Base-by-base conservation (phyloP, 2,113 vertebrate genomes). In the Cisticola juncidis region DNA sequence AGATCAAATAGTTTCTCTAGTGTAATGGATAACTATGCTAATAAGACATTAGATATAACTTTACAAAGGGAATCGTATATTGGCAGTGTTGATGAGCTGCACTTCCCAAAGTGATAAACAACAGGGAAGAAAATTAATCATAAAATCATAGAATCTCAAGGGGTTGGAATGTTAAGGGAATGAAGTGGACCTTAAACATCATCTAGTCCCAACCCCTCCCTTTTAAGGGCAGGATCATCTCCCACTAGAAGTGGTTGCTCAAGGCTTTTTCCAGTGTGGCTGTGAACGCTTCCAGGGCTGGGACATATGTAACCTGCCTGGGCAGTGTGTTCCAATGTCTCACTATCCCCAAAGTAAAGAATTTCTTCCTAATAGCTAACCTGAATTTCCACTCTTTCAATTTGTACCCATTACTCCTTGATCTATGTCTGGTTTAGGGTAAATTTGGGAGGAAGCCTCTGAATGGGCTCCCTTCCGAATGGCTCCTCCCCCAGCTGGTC, bases 171-270 rank as follows among this genome's bases (percentile, higher is more conserved):
- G 5, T 15, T 47, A 47, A n/a, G 11, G 15, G 24, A n/a, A 40
- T 48, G 8, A 8, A 65, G 24, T 25, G 14, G 15, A 42, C 21
- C 7, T 76, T 25, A 50, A 64, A 26, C 5, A 51, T 33, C 26
- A 28, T 23, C 14, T 57, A 50, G 36, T 42, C 33, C 22, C 18
- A 72, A 4, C 9, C 0, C 1, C 4, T 14, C 8, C 9, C 4
- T 15, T 1, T 9, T 25, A 16, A 6, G 10, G 26, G 5, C 26
- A 50, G 9, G 6, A 51, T n/a, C 10, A 44, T 50, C 22, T 58
- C 12, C 9, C 18, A 20, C 17, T 24, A 24, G 9, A 65, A 7
- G 14, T 36, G 14, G 9, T 44, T 36, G 9, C 6, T 57, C 31
- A 50, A 36, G 44, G 18, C 9, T 50, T 72, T 81, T 65, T 65